Evolutionary conservation across 1,140 invertebrate genomes (phyloP).

Genomic region (Holcopasites calliopsidis): DNA sequence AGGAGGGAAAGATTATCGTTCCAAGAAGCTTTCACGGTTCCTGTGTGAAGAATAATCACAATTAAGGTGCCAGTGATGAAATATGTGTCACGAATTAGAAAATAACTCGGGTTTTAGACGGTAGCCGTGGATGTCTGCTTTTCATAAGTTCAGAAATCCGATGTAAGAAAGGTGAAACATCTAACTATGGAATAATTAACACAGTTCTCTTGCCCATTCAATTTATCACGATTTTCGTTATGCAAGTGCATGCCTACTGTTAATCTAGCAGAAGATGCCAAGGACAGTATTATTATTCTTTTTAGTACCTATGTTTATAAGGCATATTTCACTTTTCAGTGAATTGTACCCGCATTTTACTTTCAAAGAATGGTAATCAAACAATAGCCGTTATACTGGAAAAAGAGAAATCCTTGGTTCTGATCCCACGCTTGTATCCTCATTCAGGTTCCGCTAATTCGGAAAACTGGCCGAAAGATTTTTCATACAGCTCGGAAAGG

Average conservation of each 20-base stretch:
- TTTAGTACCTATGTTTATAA: background rate
- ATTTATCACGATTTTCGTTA: background rate
- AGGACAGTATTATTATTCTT: background rate
- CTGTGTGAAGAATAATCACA: background rate
- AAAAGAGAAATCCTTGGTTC: slow-evolving; percentile 62
- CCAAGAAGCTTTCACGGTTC: background rate
- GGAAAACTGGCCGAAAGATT: slow-evolving; percentile 12
- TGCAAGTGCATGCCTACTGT: background rate
- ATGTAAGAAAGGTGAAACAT: background rate
- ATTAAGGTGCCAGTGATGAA: background rate
- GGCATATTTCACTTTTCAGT: too few species aligned
- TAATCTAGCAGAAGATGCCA: slow-evolving; percentile 7
- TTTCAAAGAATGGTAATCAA: slow-evolving; percentile 23
- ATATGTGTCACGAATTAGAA: background rate
- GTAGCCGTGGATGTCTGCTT: background rate
- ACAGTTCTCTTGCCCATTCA: background rate
- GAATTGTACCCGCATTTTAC: background rate
- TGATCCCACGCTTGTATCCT: slow-evolving; percentile 69
- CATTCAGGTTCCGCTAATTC: slow-evolving; percentile 61
- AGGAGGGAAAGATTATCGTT: background rate
- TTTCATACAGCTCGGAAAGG: slow-evolving; percentile 21
- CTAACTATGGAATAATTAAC: background rate
- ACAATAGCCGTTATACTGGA: slow-evolving; percentile 1
- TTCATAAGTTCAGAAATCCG: background rate
- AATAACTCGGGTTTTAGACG: too few species aligned